Evolutionary conservation across 2,888 invertebrate genomes (phyloP).

Genomic region (Cryptocephalus primarius): DNA sequence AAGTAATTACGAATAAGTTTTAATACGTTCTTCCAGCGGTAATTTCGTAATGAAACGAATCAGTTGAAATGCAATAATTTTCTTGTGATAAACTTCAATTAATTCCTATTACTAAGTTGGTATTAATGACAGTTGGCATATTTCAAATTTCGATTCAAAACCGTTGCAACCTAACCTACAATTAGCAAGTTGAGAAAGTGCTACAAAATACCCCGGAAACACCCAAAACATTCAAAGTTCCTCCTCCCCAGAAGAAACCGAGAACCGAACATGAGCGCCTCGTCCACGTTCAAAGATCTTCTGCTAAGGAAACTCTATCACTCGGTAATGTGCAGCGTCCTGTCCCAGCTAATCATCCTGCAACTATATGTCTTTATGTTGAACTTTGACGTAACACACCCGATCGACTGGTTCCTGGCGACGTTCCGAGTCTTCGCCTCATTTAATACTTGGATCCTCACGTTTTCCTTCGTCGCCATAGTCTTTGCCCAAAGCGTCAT

Average conservation of each 20-base stretch:
- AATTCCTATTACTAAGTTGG: too few species aligned
- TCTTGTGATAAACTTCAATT: too few species aligned
- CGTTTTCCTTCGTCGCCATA: conserved; percentile 50
- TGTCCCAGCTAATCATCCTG: conserved; percentile 29
- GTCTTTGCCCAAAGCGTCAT: conserved; percentile 62
- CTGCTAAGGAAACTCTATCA: conserved; percentile 45
- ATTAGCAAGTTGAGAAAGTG: conserved; percentile 8
- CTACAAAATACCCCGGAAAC: too few species aligned
- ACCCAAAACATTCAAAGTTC: too few species aligned
- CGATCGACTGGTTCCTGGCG: conserved; percentile 51
- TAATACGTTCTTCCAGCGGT: too few species aligned
- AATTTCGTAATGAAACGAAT: too few species aligned
- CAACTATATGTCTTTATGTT: conserved; percentile 37
- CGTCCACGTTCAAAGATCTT: conserved; percentile 47
- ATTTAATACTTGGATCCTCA: conserved; percentile 53
- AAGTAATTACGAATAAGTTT: too few species aligned
- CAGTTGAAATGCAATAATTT: too few species aligned
- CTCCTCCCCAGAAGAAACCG: too few species aligned
- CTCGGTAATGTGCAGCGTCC: conserved; percentile 31
- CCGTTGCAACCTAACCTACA: conserved; percentile 2
- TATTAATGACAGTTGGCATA: too few species aligned
- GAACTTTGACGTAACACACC: conserved; percentile 53
- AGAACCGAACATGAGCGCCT: conserved; percentile 1
- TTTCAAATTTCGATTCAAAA: too few species aligned
- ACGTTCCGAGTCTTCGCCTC: conserved; percentile 49